Conservation (phyloP, 2,888 invertebrate genomes). For the Galerucella pusilla region DNA sequence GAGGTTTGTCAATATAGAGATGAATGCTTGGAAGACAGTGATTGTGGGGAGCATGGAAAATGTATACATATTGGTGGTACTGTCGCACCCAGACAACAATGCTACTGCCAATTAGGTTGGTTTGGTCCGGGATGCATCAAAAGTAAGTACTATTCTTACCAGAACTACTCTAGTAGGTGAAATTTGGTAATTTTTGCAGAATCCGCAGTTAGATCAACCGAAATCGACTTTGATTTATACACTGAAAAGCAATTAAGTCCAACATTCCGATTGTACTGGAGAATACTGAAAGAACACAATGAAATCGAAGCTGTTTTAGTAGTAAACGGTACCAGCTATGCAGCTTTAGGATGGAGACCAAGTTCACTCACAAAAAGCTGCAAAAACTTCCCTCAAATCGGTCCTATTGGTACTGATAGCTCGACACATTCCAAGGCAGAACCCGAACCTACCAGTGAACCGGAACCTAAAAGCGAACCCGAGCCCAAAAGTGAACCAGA, state of each 20-base stretch:
- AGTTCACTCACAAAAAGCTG: constrained; percentile 78
- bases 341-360: constrained; percentile 94
- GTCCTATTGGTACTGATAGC: constrained; percentile 56
- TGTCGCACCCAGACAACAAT: constrained; percentile 83
- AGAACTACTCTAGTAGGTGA: no score
- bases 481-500: constrained; percentile 57
- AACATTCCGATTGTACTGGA: constrained; percentile 85
- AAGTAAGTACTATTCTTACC: constrained; percentile 69
- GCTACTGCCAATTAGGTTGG: constrained; percentile 92
- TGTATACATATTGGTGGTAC: constrained; percentile 87
- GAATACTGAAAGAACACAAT: constrained; percentile 81
- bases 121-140: constrained; percentile 87
- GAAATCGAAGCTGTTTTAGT: constrained; percentile 90
- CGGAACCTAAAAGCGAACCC: constrained; percentile 63
- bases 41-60: constrained; percentile 88
- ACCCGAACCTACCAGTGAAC: constrained; percentile 62
- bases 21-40: constrained; percentile 85
- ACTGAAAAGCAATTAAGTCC: constrained; percentile 77
- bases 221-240: constrained; percentile 78
- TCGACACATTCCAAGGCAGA: constrained; percentile 39
- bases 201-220: constrained; percentile 79
- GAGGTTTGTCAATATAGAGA: constrained; percentile 87
- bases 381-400: constrained; percentile 81
- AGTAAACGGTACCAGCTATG: constrained; percentile 90
- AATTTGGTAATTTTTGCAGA: constrained; percentile 65